phyloP scores from a whole-genome alignment of 2,113 vertebrate species.

The Hystrix brachyura region DNA sequence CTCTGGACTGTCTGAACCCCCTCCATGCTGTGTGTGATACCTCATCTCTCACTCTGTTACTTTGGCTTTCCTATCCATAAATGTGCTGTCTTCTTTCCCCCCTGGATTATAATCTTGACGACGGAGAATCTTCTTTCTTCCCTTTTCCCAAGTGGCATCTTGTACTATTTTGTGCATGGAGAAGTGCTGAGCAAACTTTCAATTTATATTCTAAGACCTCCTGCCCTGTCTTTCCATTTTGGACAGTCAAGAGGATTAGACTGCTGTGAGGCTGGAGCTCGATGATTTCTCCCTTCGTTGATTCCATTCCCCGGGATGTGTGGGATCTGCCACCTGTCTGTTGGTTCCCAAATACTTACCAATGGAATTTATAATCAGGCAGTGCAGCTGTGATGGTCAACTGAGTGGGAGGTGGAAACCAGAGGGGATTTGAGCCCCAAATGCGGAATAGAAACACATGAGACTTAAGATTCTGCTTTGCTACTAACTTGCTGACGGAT shows the following conservation, averaged over 20 bases:
- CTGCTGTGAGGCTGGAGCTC: background rate
- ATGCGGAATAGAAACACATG: background rate
- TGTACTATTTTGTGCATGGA: constrained; percentile 15
- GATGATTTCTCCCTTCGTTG: background rate
- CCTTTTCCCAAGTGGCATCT: background rate
- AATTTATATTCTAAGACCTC: background rate
- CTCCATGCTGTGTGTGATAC: background rate
- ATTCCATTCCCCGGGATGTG: background rate
- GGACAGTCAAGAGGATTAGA: background rate
- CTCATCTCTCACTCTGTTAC: background rate
- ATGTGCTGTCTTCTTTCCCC: background rate
- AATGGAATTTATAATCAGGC: background rate
- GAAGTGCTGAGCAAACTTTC: constrained; percentile 54
- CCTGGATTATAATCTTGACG: constrained; percentile 37
- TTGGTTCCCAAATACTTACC: background rate
- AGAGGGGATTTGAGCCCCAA: background rate
- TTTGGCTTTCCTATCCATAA: background rate
- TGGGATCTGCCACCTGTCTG: constrained; percentile 27
- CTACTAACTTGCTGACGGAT: background rate
- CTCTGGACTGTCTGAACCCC: background rate
- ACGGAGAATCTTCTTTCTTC: constrained; percentile 31
- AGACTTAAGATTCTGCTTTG: background rate
- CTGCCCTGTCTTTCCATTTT: background rate
- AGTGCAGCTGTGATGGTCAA: background rate
- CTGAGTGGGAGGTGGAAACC: background rate